Conservation (phyloP, 1,140 invertebrate species). For the Forficula auricularia region DNA sequence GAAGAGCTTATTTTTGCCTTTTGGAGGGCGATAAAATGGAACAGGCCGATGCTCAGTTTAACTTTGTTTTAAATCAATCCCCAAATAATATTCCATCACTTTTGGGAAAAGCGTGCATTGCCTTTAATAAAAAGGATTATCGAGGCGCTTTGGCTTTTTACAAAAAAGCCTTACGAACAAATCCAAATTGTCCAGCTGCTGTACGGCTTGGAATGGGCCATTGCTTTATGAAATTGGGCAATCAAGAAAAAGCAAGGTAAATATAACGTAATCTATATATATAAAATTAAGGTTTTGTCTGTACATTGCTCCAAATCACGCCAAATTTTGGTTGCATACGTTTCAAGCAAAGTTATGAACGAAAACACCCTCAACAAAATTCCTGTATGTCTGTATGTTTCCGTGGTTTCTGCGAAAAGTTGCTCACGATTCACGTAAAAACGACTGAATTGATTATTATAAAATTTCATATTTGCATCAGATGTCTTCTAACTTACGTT, state of each 20-base stretch:
- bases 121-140: constrained; percentile 83
- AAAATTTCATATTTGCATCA: no score
- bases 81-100: constrained; percentile 91
- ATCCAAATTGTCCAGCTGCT: constrained; percentile 91
- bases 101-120: constrained; percentile 96
- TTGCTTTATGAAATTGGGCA: constrained; percentile 92
- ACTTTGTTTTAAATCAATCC: constrained; percentile 93
- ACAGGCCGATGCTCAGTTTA: constrained; percentile 98
- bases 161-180: constrained; percentile 88
- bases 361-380: no score
- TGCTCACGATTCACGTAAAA: no score
- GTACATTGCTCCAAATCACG: no score
- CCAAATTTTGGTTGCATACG: no score
- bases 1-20: constrained; percentile 92
- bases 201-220: constrained; percentile 96
- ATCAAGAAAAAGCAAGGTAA: constrained; percentile 83
- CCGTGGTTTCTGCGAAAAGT: no score
- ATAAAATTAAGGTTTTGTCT: no score
- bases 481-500: no score
- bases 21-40: constrained; percentile 99
- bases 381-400: no score
- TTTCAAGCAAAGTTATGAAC: no score
- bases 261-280: no score
- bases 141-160: constrained; percentile 91
- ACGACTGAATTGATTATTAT: no score